These are phyloP conservation scores for Lordiphosa fenestrarum DNA, from an alignment of 2,888 invertebrate genomes.

Conservation along the genomic window DNA sequence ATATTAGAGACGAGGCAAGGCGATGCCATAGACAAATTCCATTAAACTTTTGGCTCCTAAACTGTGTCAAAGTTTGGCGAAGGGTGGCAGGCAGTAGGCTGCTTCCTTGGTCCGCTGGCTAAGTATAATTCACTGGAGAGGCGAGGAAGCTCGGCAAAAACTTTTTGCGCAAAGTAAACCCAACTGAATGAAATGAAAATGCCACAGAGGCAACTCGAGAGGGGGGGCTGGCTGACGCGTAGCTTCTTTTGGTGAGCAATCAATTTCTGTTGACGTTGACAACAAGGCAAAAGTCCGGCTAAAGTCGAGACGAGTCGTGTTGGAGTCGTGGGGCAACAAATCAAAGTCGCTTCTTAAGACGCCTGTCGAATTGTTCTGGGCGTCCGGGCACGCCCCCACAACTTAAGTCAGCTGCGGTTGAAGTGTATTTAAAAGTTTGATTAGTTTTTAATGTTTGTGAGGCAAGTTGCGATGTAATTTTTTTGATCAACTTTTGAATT, in stretches of 20 bases:
- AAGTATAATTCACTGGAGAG: conserved; percentile 66
- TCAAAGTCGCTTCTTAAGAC: conserved; percentile 73
- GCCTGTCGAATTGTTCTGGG: conserved; percentile 64
- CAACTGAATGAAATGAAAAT: conserved; percentile 74
- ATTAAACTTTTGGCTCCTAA: conserved; percentile 74
- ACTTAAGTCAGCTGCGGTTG: conserved; percentile 69
- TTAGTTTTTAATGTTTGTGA: conserved; percentile 72
- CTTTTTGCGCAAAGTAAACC: conserved; percentile 71
- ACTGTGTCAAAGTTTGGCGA: conserved; percentile 69
- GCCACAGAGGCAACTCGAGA: conserved; percentile 67
- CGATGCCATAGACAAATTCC: conserved; percentile 72
- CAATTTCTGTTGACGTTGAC: conserved; percentile 75
- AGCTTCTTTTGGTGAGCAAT: conserved; percentile 62
- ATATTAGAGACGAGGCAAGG: conserved; percentile 59
- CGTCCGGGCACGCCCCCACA: conserved; percentile 15
- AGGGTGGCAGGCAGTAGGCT: conserved; percentile 28
- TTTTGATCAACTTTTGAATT: conserved; percentile 42
- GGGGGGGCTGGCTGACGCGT: neutral
- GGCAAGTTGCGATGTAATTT: conserved; percentile 50
- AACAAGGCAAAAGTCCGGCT: conserved; percentile 72
- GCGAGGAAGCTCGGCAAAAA: conserved; percentile 36
- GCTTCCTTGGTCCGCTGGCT: conserved; percentile 67
- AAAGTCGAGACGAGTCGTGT: conserved; percentile 46
- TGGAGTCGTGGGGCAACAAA: conserved; percentile 51
- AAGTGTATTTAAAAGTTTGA: conserved; percentile 76